A percentile compares a stretch with the other conserved stretches of the same genome.
phyloP scores from a whole-genome alignment of 2,113 vertebrate genomes.

The Sylvicapra grimmia region DNA sequence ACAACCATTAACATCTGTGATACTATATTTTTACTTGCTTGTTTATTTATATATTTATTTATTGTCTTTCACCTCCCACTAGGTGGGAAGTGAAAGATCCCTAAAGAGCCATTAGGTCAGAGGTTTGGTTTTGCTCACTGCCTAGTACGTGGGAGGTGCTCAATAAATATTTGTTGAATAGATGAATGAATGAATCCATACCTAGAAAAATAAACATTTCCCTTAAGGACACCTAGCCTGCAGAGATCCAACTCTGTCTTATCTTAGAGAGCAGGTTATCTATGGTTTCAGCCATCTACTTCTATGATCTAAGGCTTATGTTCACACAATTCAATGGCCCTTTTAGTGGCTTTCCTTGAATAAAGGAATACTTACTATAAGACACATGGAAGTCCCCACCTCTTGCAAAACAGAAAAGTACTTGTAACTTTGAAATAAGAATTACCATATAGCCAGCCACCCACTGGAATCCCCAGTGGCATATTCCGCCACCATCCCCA shows the following conservation, averaged over 20 bases:
- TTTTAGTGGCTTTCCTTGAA: not conserved
- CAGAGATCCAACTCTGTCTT: not conserved
- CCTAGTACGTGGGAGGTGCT: not conserved
- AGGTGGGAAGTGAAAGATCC: not conserved
- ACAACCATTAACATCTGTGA: not conserved
- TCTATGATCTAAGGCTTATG: not conserved
- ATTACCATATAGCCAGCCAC: not conserved
- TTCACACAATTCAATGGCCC: not conserved
- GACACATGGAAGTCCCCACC: not conserved
- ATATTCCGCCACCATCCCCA: not conserved
- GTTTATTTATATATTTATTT: not conserved
- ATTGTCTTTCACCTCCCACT: not conserved
- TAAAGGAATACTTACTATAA: not conserved
- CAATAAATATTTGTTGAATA: not conserved
- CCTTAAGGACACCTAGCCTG: not conserved
- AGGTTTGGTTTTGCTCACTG: not conserved
- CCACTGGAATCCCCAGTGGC: not conserved
- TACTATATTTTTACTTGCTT: not conserved
- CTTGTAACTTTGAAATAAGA: not conserved
- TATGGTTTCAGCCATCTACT: not conserved
- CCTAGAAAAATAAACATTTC: not conserved
- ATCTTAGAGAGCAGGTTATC: not conserved
- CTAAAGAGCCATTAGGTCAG: not conserved
- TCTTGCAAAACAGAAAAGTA: not conserved
- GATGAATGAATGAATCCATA: not conserved